Evolutionary conservation across 1,140 invertebrate genomes (phyloP).

Genomic region (Heliconius nattereri): DNA sequence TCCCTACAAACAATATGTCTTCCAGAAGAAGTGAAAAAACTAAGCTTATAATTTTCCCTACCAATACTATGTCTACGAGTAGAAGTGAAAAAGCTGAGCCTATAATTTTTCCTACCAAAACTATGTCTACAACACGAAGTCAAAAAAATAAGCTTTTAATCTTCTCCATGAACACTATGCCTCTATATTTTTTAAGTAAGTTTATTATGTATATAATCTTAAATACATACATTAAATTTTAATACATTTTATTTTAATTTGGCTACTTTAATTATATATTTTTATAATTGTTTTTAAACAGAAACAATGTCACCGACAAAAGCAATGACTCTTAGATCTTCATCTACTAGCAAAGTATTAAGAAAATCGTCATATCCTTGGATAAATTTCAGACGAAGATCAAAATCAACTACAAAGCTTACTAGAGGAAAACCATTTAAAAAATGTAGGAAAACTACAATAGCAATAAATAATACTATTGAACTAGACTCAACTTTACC

Average conservation of each 20-base stretch:
- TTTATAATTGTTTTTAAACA: neutral
- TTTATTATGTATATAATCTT: neutral
- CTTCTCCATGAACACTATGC: neutral
- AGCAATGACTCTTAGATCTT: neutral
- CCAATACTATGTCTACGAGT: neutral
- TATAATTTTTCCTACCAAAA: neutral
- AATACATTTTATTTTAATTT: neutral
- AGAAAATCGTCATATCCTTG: neutral
- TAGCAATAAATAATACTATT: constrained; percentile 6
- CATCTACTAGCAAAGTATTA: neutral
- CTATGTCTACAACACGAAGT: neutral
- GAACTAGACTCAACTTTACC: neutral
- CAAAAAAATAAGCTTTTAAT: neutral
- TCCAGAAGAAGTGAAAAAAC: neutral
- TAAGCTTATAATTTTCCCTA: neutral
- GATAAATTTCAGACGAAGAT: neutral
- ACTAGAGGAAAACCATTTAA: too few relatives aligned
- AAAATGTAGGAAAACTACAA: neutral
- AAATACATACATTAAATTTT: neutral
- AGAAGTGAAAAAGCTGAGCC: neutral
- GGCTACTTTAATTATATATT: neutral
- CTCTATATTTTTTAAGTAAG: neutral
- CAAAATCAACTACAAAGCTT: neutral
- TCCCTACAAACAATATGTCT: neutral
- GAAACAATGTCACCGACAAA: neutral